Conservation (phyloP, 1,140 invertebrate species). For the Notospermus geniculatus region DNA sequence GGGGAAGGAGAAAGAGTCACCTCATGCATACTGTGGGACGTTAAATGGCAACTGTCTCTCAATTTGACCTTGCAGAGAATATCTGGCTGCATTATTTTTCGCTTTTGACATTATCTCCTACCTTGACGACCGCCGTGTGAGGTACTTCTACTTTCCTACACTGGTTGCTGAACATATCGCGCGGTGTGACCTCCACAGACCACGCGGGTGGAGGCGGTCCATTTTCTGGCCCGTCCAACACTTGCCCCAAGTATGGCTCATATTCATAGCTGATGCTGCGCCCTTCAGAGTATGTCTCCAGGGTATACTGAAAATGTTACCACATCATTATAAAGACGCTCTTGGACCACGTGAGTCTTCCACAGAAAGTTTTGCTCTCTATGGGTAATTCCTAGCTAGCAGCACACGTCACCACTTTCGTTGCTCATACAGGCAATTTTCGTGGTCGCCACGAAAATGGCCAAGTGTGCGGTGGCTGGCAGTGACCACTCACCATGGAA, state of each 20-base stretch:
- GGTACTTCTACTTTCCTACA: constrained; percentile 33
- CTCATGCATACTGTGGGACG: too few relatives aligned
- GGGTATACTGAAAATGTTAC: constrained; percentile 36
- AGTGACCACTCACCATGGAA: background rate
- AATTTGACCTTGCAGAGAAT: background rate
- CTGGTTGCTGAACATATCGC: constrained; percentile 32
- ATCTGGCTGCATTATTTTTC: background rate
- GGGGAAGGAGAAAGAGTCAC: too few relatives aligned
- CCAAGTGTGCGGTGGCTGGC: too few relatives aligned
- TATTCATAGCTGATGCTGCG: constrained; percentile 28
- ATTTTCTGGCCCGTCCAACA: constrained; percentile 37
- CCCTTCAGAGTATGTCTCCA: constrained; percentile 38
- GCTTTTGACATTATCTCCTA: constrained; percentile 16
- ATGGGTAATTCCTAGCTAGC: too few relatives aligned
- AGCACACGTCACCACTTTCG: too few relatives aligned
- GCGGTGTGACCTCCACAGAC: constrained; percentile 26
- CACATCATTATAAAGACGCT: too few relatives aligned
- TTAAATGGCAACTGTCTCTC: too few relatives aligned
- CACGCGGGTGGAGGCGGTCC: constrained; percentile 34
- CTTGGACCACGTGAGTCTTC: too few relatives aligned
- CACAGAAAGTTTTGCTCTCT: too few relatives aligned
- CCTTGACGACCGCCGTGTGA: constrained; percentile 34
- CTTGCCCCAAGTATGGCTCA: constrained; percentile 30
- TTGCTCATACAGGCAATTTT: too few relatives aligned
- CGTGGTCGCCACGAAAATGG: too few relatives aligned